phyloP scores from a whole-genome alignment of 1,140 invertebrate species.

The Papilio aristodemus region DNA sequence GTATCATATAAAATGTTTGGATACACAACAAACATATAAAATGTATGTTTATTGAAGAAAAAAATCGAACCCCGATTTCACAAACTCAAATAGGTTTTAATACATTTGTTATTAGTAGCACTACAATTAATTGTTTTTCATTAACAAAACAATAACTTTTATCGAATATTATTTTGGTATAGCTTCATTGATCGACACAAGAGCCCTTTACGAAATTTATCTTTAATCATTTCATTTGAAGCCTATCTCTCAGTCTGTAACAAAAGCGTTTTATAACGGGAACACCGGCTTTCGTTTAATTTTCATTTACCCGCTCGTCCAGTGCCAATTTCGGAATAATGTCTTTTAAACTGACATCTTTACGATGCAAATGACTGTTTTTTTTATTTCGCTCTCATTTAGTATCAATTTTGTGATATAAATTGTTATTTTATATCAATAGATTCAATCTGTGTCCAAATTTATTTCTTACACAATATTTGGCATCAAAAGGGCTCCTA shows the following conservation, averaged over 20 bases:
- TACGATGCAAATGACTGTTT: not conserved
- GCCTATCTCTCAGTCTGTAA: not conserved
- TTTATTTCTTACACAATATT: too few species aligned
- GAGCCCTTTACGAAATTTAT: not conserved
- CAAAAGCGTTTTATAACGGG: slow-evolving; percentile 6
- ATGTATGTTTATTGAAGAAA: too few species aligned
- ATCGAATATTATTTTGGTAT: not conserved
- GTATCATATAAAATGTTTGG: too few species aligned
- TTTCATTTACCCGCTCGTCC: slow-evolving; percentile 1
- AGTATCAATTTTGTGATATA: not conserved
- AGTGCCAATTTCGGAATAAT: slow-evolving; percentile 11
- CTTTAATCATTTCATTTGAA: not conserved
- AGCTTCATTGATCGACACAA: not conserved
- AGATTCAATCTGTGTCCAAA: too few species aligned
- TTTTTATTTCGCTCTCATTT: slow-evolving; percentile 8
- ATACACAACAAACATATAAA: too few species aligned
- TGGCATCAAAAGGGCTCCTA: too few species aligned
- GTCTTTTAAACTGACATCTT: slow-evolving; percentile 16
- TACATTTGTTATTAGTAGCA: too few species aligned
- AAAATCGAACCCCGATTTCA: too few species aligned
- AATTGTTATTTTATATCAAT: not conserved
- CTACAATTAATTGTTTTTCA: too few species aligned
- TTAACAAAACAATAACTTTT: too few species aligned
- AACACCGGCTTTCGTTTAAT: slow-evolving; percentile 15
- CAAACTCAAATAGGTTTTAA: too few species aligned